Conservation (phyloP, 1,140 invertebrate species). For the Orius laevigatus region DNA sequence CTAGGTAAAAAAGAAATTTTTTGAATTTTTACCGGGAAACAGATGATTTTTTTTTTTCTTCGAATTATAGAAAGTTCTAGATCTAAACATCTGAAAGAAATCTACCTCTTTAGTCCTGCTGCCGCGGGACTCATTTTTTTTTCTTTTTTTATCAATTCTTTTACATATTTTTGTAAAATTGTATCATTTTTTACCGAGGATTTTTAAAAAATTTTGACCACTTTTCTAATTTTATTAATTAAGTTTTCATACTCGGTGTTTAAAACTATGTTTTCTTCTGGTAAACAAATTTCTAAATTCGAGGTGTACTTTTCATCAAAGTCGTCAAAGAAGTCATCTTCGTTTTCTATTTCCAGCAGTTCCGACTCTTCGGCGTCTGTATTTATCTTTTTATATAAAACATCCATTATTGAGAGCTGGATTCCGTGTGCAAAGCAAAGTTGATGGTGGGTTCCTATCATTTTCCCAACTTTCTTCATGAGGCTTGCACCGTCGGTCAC, state of each 20-base stretch:
- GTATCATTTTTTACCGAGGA: background rate
- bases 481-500: slow-evolving; percentile 16
- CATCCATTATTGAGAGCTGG: slow-evolving; percentile 14
- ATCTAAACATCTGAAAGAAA: too few species aligned
- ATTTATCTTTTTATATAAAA: slow-evolving; percentile 14
- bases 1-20: too few species aligned
- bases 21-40: too few species aligned
- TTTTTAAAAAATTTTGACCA: too few species aligned
- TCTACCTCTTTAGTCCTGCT: too few species aligned
- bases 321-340: background rate
- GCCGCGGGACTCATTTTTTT: too few species aligned
- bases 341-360: background rate
- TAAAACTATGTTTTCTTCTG: too few species aligned
- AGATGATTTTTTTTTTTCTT: too few species aligned
- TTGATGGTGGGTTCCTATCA: slow-evolving; percentile 16
- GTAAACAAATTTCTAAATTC: too few species aligned
- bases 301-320: background rate
- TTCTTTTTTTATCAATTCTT: background rate
- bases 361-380: slow-evolving; percentile 6
- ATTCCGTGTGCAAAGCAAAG: slow-evolving; percentile 17
- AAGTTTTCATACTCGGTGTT: too few species aligned
- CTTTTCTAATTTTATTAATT: too few species aligned
- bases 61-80: too few species aligned
- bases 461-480: slow-evolving; percentile 18
- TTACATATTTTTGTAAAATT: background rate